Evolutionary conservation across 2,888 invertebrate genomes (phyloP).

Genomic region (Lucinisca nassula): DNA sequence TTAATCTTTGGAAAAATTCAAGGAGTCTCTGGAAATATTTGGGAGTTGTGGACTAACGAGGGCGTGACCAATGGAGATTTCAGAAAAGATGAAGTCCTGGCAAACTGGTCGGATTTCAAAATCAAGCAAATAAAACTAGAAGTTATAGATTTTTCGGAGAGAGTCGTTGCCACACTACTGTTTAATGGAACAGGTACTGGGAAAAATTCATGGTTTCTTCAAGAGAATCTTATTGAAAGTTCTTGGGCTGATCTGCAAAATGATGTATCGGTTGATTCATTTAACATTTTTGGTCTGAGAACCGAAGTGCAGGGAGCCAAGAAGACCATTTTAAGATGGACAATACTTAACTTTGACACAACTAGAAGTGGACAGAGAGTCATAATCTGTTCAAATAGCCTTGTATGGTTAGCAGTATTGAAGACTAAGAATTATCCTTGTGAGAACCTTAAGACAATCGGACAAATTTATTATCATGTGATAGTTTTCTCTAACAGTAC

Average conservation of each 20-base stretch:
- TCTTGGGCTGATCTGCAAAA: neutral
- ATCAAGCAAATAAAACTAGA: neutral
- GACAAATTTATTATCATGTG: neutral
- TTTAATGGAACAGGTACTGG: neutral
- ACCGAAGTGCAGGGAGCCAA: neutral
- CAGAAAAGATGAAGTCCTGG: neutral
- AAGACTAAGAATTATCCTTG: neutral
- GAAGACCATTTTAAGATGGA: neutral
- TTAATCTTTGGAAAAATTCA: neutral
- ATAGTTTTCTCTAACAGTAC: neutral
- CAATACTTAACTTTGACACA: neutral
- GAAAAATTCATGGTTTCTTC: neutral
- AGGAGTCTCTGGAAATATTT: neutral
- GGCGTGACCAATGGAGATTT: neutral
- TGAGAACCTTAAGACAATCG: neutral
- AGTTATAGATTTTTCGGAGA: neutral
- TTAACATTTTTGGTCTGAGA: neutral
- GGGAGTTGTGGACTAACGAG: neutral
- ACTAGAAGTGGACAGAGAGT: neutral
- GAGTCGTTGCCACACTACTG: neutral
- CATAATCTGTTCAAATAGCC: neutral
- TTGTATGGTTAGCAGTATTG: neutral
- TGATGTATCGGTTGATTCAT: neutral
- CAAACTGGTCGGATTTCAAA: neutral
- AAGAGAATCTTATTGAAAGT: neutral